Percentiles rank a stretch among this genome's conserved stretches.
Conservation (phyloP, 2,888 invertebrate genomes). For the Pteria penguin region DNA sequence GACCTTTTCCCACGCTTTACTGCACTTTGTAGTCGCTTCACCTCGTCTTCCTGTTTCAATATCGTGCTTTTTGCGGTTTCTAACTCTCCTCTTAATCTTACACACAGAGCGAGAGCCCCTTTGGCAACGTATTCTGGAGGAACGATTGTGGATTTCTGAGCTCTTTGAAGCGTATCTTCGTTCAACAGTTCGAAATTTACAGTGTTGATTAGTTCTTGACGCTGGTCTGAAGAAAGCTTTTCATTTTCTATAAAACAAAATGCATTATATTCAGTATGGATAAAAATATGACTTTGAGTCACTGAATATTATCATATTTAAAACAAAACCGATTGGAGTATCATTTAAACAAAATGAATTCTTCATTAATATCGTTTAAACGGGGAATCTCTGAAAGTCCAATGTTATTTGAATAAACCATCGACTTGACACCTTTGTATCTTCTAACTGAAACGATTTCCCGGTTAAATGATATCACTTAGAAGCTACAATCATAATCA, state of each 20-base stretch:
- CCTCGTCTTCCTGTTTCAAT: conserved; percentile 70
- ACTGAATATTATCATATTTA: too few species aligned
- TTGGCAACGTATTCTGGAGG: conserved; percentile 69
- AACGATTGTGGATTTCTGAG: conserved; percentile 73
- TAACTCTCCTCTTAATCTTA: conserved; percentile 69
- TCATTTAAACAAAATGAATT: too few species aligned
- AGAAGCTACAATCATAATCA: too few species aligned
- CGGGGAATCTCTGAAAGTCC: too few species aligned
- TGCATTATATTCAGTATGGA: too few species aligned
- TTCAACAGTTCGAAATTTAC: conserved; percentile 74
- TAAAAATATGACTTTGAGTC: too few species aligned
- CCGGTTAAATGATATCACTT: too few species aligned
- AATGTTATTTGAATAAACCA: too few species aligned
- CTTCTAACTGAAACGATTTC: too few species aligned
- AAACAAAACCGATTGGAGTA: too few species aligned
- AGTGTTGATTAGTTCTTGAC: conserved; percentile 65
- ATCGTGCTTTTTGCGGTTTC: conserved; percentile 70
- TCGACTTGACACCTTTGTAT: too few species aligned
- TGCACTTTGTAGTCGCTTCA: conserved; percentile 49
- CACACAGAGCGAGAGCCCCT: conserved; percentile 74
- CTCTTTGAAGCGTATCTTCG: conserved; percentile 71
- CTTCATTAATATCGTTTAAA: too few species aligned
- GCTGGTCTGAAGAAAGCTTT: conserved; percentile 63
- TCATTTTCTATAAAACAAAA: conserved; percentile 65
- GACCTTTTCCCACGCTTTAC: conserved; percentile 43